Evolutionary conservation across 2,888 invertebrate genomes (phyloP), one percentile per base, ranked within the genome.

Genomic region (Oegoconia quadripuncta): DNA sequence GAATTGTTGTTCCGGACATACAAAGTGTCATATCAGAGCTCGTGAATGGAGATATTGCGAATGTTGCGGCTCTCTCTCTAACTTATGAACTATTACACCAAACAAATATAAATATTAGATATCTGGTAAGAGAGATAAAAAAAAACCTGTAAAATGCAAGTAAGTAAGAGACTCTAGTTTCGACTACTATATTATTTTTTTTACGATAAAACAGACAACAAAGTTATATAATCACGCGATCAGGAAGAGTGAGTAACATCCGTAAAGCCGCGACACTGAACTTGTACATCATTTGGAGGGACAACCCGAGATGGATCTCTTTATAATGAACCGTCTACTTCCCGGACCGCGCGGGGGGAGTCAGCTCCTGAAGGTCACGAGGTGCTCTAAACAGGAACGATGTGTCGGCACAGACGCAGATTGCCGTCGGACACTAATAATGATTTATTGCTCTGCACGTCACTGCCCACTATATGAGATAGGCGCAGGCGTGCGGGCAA

Each of bases 361-460:
- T 52, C 52, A 49, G 55, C 53, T 56, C 50, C 52, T 65, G 74
- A 81, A 83, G 83, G 83, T 80, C 80, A 64, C 54, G 54, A 43
- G 49, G 56, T 59, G 53, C 54, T n/a, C n/a, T 72, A 70, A 74
- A 71, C 74, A 73, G 80, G 78, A 80, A 70, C 75, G 62, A 70
- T 57, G 67, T 68, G 74, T 67, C 75, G 59, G 55, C 51, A 51
- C 53, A 63, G 62, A 59, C 73, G 66, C 61, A 67, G 68, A 74
- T 73, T 60, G 70, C 61, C 58, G 79, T 64, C 75, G 51, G 55
- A 55, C 66, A 52, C 63, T 84, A 82, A 84, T 80, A 79, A 83
- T 83, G 83, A 86, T 83, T 71, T 81, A 86, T 81, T 58, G 64
- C 69, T 64, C 40, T 58, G 55, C 59, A 52, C 60, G 65, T 61